Percentiles rank a stretch among this genome's conserved stretches.
phyloP scores from a whole-genome alignment of 2,113 vertebrate genomes.

The Bettongia penicillata region DNA sequence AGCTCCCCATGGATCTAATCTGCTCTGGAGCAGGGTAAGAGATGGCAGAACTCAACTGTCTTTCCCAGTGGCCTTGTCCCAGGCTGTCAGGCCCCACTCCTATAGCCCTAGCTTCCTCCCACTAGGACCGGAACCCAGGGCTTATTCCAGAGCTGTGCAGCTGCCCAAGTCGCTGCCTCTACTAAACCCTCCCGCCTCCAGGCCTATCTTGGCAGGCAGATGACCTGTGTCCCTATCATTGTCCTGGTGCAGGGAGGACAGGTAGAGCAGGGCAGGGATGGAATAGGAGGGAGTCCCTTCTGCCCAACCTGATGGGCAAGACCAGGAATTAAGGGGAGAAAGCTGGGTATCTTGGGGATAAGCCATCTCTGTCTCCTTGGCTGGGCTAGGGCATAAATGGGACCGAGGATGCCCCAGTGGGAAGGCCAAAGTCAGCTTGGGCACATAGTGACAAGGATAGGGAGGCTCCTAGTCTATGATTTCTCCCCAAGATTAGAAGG shows the following conservation, averaged over 20 bases:
- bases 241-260: not conserved
- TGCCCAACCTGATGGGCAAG: not conserved
- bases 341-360: not conserved
- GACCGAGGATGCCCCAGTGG: not conserved
- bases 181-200: not conserved
- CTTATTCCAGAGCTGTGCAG: not conserved
- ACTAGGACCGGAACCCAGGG: conserved; percentile 1
- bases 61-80: not conserved
- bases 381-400: not conserved
- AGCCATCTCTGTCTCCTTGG: not conserved
- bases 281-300: not conserved
- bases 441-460: not conserved
- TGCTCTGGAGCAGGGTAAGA: not conserved
- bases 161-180: not conserved
- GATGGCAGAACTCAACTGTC: not conserved
- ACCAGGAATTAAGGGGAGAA: not conserved
- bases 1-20: not conserved
- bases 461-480: not conserved
- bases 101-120: not conserved
- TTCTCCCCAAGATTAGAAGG: not conserved
- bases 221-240: not conserved
- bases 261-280: not conserved
- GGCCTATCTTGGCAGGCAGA: not conserved
- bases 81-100: not conserved
- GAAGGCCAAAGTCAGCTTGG: not conserved